Percentiles rank a stretch among this genome's conserved stretches.
Evolutionary conservation across 1,140 invertebrate species (phyloP).

Genomic region (Drosophila takahashii): DNA sequence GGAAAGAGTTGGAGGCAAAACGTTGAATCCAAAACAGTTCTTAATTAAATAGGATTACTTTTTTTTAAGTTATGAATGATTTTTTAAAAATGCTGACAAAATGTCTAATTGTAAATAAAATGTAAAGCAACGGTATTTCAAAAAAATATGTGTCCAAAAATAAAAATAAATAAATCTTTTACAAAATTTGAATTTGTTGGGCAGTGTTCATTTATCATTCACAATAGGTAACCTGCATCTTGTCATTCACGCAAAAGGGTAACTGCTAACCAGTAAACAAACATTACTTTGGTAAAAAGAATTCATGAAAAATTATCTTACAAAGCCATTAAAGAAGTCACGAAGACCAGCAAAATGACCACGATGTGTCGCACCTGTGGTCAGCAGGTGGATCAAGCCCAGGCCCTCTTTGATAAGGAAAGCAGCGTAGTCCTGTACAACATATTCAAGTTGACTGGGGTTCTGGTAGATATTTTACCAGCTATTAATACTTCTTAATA

Average conservation of each 20-base stretch:
- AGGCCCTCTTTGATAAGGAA: slow-evolving; percentile 12
- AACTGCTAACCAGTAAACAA: background rate
- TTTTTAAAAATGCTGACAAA: no score
- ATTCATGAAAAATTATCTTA: background rate
- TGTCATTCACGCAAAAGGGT: no score
- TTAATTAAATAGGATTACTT: no score
- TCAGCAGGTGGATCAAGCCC: background rate
- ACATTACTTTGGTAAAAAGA: background rate
- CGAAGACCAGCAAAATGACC: background rate
- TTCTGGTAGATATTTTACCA: slow-evolving; percentile 7
- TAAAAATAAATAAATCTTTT: no score
- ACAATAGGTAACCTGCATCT: background rate
- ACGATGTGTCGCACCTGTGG: slow-evolving; percentile 28
- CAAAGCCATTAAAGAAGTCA: background rate
- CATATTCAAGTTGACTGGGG: slow-evolving; percentile 16
- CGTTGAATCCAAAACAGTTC: no score
- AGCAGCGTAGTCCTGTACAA: slow-evolving; percentile 7
- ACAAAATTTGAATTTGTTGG: background rate
- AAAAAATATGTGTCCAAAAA: no score
- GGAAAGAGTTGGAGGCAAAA: no score
- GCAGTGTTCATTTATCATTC: background rate
- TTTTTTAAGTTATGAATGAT: no score
- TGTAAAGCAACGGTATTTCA: no score
- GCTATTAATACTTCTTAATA: background rate
- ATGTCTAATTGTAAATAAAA: no score